phyloP scores from a whole-genome alignment of 2,888 invertebrate genomes.

The Holacanthella duospinosa region DNA sequence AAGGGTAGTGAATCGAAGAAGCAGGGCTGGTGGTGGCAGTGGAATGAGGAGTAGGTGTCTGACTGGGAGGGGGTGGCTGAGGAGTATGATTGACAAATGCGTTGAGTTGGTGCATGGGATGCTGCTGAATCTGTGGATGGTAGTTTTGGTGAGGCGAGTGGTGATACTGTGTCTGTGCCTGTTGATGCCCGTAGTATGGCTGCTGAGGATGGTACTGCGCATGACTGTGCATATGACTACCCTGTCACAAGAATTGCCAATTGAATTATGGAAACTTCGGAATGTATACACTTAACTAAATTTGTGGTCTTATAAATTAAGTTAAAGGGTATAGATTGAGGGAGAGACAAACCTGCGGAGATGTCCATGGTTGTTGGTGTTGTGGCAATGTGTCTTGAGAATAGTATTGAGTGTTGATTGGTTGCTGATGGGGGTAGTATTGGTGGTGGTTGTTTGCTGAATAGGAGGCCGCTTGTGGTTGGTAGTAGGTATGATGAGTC shows the following conservation, averaged over 20 bases:
- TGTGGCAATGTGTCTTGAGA: neutral
- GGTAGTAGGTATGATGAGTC: too few species aligned
- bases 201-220: neutral
- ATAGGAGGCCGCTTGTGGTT: too few species aligned
- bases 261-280: neutral
- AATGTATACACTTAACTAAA: too few species aligned
- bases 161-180: slow-evolving; percentile 17
- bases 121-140: neutral
- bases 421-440: too few species aligned
- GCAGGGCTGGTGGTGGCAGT: neutral
- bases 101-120: neutral
- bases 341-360: neutral
- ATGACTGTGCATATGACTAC: neutral
- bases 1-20: neutral
- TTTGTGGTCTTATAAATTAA: too few species aligned
- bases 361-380: neutral
- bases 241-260: neutral
- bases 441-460: too few species aligned
- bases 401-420: neutral
- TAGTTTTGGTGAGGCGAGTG: neutral
- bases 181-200: slow-evolving; percentile 5
- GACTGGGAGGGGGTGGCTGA: too few species aligned
- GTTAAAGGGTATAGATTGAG: too few species aligned
- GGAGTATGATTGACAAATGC: neutral
- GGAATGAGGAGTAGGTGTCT: too few species aligned